These are phyloP conservation scores for Psephotus haematonotus DNA, from an alignment of 2,113 vertebrate species.

Conservation along the genomic window DNA sequence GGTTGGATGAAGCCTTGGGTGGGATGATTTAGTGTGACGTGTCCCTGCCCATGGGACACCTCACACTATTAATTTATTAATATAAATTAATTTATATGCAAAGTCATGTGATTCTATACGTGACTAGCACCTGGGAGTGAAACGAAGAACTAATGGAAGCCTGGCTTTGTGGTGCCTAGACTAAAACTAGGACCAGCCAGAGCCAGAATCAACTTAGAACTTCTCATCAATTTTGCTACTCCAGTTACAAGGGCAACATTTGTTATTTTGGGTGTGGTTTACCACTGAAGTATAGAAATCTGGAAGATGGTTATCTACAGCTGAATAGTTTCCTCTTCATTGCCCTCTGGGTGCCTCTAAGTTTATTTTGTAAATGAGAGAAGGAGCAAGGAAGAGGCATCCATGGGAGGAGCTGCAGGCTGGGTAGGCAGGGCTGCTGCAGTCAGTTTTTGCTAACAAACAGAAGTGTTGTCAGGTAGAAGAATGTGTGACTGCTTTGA, in stretches of 20 bases:
- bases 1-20: too few relatives aligned
- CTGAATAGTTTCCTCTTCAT: neutral
- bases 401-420: neutral
- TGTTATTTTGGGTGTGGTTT: neutral
- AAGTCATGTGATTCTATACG: neutral
- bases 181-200: neutral
- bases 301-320: neutral
- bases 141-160: neutral
- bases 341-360: neutral
- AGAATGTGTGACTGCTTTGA: neutral
- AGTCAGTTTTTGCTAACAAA: neutral
- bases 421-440: neutral
- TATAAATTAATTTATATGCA: too few relatives aligned
- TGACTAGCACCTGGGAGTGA: neutral
- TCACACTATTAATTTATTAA: too few relatives aligned
- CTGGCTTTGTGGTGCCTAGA: neutral
- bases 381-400: neutral
- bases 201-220: neutral
- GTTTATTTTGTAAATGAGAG: neutral
- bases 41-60: too few relatives aligned
- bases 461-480: neutral
- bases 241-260: neutral
- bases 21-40: too few relatives aligned
- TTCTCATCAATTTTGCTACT: neutral
- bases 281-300: fast-evolving